phyloP scores from a whole-genome alignment of 1,140 invertebrate species.

The Aradophagus sp. region DNA sequence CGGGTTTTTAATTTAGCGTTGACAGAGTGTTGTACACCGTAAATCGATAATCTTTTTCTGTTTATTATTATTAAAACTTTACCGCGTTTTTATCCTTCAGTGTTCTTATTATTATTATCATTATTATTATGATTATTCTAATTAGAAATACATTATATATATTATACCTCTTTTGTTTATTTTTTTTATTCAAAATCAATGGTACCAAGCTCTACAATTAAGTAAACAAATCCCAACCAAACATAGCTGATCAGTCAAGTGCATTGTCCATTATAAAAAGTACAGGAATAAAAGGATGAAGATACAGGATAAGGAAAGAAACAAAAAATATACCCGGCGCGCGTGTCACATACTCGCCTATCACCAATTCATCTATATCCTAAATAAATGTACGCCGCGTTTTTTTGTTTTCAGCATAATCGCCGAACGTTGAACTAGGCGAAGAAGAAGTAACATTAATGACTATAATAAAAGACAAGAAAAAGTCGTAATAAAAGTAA shows the following conservation, averaged over 20 bases:
- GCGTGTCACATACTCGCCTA: constrained; percentile 43
- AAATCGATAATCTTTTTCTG: constrained; percentile 40
- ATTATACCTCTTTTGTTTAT: constrained; percentile 27
- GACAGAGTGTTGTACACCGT: constrained; percentile 46
- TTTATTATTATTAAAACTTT: constrained; percentile 48
- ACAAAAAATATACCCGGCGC: constrained; percentile 26
- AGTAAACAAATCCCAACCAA: no score
- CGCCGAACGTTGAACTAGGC: constrained; percentile 30
- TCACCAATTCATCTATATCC: constrained; percentile 49
- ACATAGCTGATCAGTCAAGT: constrained; percentile 2
- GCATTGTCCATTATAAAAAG: constrained; percentile 6
- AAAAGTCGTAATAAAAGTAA: constrained; percentile 1
- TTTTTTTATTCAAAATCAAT: constrained; percentile 7
- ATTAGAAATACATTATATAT: constrained; percentile 40
- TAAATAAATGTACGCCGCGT: constrained; percentile 40
- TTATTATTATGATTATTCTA: constrained; percentile 26
- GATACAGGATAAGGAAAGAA: neutral
- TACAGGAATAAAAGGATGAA: neutral
- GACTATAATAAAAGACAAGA: constrained; percentile 15
- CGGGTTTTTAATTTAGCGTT: constrained; percentile 49
- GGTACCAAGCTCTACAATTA: no score
- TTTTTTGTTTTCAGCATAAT: constrained; percentile 40
- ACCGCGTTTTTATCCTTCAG: constrained; percentile 34
- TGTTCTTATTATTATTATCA: constrained; percentile 39
- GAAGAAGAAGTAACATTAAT: constrained; percentile 29